These are phyloP conservation scores for Temnothorax nylanderi DNA, from an alignment of 1,140 invertebrate species.

Conservation along the genomic window DNA sequence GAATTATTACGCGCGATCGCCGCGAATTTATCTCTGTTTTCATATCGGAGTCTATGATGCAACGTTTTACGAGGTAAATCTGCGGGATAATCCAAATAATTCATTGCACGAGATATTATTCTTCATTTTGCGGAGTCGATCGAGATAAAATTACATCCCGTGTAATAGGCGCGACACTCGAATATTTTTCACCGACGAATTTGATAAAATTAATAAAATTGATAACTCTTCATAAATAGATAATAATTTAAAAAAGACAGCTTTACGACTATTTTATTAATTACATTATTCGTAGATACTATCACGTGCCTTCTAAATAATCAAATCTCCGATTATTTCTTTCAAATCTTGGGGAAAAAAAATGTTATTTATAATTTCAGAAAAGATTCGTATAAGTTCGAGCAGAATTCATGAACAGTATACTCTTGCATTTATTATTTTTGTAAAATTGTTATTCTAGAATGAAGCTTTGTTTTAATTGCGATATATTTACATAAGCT, in stretches of 20 bases:
- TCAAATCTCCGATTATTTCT: neutral
- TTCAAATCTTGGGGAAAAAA: neutral
- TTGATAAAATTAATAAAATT: neutral
- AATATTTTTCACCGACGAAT: neutral
- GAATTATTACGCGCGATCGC: conserved; percentile 12
- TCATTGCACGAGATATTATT: conserved; percentile 30
- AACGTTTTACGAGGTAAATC: conserved; percentile 6
- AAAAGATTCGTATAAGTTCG: too few species aligned
- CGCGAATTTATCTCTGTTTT: conserved; percentile 30
- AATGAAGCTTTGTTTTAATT: neutral
- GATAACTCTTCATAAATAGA: neutral
- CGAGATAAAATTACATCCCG: conserved; percentile 17
- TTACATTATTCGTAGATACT: neutral
- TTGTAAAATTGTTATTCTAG: neutral
- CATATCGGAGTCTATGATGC: conserved; percentile 11
- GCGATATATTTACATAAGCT: neutral
- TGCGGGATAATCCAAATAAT: neutral
- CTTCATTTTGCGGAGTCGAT: neutral
- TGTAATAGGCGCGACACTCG: neutral
- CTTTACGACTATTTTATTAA: neutral
- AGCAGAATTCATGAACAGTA: too few species aligned
- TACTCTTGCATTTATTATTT: neutral
- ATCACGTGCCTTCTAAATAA: neutral
- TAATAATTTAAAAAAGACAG: too few species aligned
- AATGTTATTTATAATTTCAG: neutral